Conservation (phyloP, 2,888 invertebrate species). For the Stenurella melanura region DNA sequence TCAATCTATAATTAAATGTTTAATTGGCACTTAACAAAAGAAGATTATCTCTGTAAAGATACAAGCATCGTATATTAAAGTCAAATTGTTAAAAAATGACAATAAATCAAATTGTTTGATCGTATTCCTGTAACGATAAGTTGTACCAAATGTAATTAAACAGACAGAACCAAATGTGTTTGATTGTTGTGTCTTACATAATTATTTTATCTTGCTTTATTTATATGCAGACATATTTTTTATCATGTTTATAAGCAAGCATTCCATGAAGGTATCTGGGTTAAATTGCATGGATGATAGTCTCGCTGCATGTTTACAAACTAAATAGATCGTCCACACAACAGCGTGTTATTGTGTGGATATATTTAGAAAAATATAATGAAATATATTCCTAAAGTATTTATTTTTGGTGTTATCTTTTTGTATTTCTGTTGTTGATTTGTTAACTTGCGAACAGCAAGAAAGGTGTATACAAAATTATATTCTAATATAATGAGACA, state of each 20-base stretch:
- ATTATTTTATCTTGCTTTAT: background rate
- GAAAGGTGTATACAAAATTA: background rate
- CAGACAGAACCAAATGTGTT: background rate
- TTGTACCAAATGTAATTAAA: background rate
- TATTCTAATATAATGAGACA: background rate
- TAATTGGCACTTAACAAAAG: slow-evolving; percentile 64
- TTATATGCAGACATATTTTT: background rate
- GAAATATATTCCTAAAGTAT: background rate
- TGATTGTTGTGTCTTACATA: background rate
- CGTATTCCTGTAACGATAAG: background rate
- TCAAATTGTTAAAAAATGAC: slow-evolving; percentile 17
- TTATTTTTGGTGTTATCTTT: background rate
- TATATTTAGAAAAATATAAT: no score
- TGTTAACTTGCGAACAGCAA: background rate
- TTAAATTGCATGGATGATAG: no score
- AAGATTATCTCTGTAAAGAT: slow-evolving; percentile 39
- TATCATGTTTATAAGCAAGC: background rate
- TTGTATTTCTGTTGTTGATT: background rate
- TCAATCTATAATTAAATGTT: slow-evolving; percentile 67
- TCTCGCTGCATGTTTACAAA: no score
- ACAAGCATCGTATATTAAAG: slow-evolving; percentile 14
- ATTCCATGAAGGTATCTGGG: background rate
- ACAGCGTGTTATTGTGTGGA: no score
- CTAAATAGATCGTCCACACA: no score
- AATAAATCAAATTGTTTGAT: slow-evolving; percentile 22